phyloP scores from a whole-genome alignment of 2,888 invertebrate genomes.

The Drosophila macrospina region DNA sequence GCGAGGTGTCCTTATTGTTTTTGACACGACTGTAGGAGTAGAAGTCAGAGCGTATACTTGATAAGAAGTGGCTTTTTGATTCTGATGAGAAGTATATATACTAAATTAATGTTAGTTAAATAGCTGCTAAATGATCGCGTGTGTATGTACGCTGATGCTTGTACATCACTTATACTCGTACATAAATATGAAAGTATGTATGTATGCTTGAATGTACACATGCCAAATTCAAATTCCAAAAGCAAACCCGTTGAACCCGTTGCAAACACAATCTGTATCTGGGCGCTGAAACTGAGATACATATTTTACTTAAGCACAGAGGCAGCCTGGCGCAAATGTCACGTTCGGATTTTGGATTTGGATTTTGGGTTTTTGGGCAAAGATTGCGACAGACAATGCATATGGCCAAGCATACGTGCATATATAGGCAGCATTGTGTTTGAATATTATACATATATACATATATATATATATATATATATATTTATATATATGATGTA shows the following conservation, averaged over 20 bases:
- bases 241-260: constrained; percentile 72
- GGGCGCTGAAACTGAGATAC: constrained; percentile 41
- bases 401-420: constrained; percentile 26
- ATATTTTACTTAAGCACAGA: constrained; percentile 44
- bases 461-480: neutral
- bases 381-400: constrained; percentile 55
- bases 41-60: constrained; percentile 19
- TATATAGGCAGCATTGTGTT: neutral
- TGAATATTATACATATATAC: neutral
- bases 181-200: constrained; percentile 31
- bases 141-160: constrained; percentile 12
- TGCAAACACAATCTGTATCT: constrained; percentile 46
- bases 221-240: constrained; percentile 64
- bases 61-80: neutral
- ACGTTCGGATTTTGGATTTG: constrained; percentile 48
- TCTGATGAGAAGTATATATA: neutral
- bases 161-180: constrained; percentile 11
- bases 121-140: constrained; percentile 15
- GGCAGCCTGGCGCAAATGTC: constrained; percentile 56
- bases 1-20: neutral
- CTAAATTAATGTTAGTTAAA: constrained; percentile 13
- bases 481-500: constrained; percentile 2
- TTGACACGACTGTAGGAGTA: neutral
- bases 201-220: constrained; percentile 20
- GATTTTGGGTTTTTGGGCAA: constrained; percentile 39